Evolutionary conservation across 2,888 invertebrate genomes (phyloP), one percentile per base, ranked within the genome.

Genomic region (Drosophila diplacantha): DNA sequence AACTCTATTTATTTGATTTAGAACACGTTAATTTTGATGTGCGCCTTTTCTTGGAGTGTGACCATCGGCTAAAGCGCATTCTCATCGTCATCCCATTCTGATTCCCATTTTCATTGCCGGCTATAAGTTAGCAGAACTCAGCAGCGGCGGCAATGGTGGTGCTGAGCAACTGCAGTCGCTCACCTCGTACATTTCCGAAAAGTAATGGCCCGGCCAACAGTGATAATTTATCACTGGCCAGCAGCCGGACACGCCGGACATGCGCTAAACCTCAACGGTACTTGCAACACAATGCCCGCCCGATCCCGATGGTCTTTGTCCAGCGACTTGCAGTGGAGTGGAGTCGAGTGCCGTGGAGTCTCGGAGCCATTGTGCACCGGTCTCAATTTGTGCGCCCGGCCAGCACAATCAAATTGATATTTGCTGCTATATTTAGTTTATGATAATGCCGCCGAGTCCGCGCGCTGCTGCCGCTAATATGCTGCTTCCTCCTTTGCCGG

Each of bases 191-290:
- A 81, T 78, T 81, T 78, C 74, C 81, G 69, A 80, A 81, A 81
- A 82, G 52, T 80, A 84, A 84, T 83, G 81, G 80, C 67, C 78
- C 43, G 67, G 74, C 76, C 75, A 75, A 74, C 70, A 83, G 79
- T 80, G 82, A 72, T 84, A 83, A 85, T 85, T 85, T 85, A 85
- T 85, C 85, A 85, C 75, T 76, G 72, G 71, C 73, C 73, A 74
- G 69, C 72, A 71, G 77, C 79, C 81, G 74, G 75, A 78, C 79
- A 81, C 72, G 60, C 57, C 81, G 74, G 75, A 78, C 79, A 81
- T 74, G 60, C 57, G 50, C 56, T 18, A 38, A 46, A 43, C 53
- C 53, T 65, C 60, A 79, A 73, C 77, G 80, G 80, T 76, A 79
- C 77, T 80, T 77, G 68, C 65, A 62, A 67, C 73, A 75, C 78